phyloP scores from a whole-genome alignment of 2,888 invertebrate genomes.

The Lamellibrachia columna region DNA sequence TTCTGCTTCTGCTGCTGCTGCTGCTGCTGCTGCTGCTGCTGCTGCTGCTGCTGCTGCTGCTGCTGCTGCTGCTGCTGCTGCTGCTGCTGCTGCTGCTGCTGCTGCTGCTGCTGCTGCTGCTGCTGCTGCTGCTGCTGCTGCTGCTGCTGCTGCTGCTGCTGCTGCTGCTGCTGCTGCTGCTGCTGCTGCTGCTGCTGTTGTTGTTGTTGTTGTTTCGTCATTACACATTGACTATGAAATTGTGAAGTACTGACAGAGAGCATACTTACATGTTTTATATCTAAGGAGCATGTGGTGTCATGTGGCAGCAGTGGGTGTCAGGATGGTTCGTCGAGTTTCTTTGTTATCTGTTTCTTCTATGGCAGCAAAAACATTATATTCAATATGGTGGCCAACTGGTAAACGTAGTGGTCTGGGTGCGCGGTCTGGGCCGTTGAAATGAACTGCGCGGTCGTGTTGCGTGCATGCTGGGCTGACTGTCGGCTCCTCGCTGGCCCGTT shows the following conservation, averaged over 20 bases:
- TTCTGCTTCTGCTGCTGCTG: neutral
- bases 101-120: neutral
- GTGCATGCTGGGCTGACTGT: neutral
- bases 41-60: neutral
- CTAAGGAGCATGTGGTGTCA: neutral
- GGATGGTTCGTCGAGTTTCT: neutral
- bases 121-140: neutral
- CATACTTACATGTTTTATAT: neutral
- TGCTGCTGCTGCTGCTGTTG: too few relatives aligned
- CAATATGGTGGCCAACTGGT: neutral
- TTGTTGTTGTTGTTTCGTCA: neutral
- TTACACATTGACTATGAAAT: neutral
- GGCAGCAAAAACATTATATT: neutral
- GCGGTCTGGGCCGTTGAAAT: conserved; percentile 3
- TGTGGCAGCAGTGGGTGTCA: neutral
- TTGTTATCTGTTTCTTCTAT: too few relatives aligned
- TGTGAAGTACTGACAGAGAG: neutral
- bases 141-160: neutral
- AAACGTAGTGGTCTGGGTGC: neutral
- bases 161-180: neutral
- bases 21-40: neutral
- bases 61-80: neutral
- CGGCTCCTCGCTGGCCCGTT: neutral
- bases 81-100: neutral
- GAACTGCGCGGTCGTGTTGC: conserved; percentile 5